phyloP scores from a whole-genome alignment of 2,797 vertebrate species.

The Heteromormyrus szaboi region DNA sequence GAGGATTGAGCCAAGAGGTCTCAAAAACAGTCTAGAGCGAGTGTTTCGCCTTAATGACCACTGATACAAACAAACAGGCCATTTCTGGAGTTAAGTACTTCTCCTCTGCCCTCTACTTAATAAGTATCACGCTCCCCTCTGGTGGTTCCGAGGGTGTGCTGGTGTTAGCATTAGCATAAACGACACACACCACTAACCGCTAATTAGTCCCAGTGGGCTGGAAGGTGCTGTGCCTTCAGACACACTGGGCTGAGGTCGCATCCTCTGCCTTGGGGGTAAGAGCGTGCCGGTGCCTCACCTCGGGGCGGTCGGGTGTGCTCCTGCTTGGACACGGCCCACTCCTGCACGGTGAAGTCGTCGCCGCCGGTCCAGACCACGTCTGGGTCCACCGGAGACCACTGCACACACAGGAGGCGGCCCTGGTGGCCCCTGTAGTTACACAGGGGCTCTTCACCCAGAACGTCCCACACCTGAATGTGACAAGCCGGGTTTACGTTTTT shows the following conservation, averaged over 20 bases:
- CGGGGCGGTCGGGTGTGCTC: constrained; percentile 79
- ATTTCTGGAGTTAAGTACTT: background rate
- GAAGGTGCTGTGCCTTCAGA: background rate
- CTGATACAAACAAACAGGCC: background rate
- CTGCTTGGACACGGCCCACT: constrained; percentile 80
- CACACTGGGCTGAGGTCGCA: background rate
- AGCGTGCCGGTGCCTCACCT: constrained; percentile 54
- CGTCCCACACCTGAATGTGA: constrained; percentile 83
- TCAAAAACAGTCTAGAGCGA: background rate
- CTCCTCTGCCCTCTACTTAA: background rate
- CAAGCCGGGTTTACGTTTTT: background rate
- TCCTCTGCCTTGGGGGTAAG: background rate
- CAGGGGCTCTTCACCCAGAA: constrained; percentile 74
- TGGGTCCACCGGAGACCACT: constrained; percentile 84
- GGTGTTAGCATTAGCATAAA: background rate
- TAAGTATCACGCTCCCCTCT: background rate
- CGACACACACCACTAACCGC: background rate
- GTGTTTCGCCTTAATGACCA: background rate
- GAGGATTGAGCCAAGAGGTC: background rate
- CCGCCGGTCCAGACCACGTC: constrained; percentile 86
- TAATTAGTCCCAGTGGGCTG: background rate
- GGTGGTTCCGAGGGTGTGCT: background rate
- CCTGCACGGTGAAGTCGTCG: constrained; percentile 89
- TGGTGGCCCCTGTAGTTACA: constrained; percentile 85
- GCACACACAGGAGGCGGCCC: constrained; percentile 79